Conservation (phyloP, 1,140 invertebrate genomes). For the Bactericera cockerelli region DNA sequence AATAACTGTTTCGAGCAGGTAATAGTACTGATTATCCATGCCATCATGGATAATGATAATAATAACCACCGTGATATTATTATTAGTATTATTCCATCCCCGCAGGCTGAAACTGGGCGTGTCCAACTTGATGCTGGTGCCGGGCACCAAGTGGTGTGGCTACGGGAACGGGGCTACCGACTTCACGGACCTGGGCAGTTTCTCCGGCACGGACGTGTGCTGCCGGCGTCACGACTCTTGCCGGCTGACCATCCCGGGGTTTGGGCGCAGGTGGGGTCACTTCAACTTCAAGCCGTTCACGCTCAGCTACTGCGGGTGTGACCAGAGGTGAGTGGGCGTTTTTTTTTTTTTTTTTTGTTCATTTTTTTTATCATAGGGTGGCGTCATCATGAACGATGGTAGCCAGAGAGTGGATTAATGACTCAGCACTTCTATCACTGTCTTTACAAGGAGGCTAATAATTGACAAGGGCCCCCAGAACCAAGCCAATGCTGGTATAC, state of each 20-base stretch:
- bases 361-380: too few relatives aligned
- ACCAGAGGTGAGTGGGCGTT: constrained; percentile 51
- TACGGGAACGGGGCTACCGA: constrained; percentile 55
- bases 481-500: too few relatives aligned
- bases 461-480: too few relatives aligned
- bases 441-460: too few relatives aligned
- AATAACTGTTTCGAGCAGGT: too few relatives aligned
- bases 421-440: too few relatives aligned
- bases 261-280: constrained; percentile 57
- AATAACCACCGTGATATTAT: too few relatives aligned
- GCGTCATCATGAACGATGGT: too few relatives aligned
- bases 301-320: constrained; percentile 73
- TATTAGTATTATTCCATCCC: too few relatives aligned
- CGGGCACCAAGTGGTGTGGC: constrained; percentile 79
- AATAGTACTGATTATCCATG: too few relatives aligned
- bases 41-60: too few relatives aligned
- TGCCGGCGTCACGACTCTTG: constrained; percentile 72
- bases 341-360: constrained; percentile 16
- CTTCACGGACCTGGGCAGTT: constrained; percentile 59
- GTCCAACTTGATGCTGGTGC: constrained; percentile 30
- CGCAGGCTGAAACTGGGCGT: neutral
- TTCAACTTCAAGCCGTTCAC: constrained; percentile 74
- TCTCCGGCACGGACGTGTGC: constrained; percentile 59
- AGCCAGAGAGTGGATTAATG: too few relatives aligned
- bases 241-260: constrained; percentile 58